These are phyloP conservation scores for Pseudopodoces humilis DNA, from an alignment of 2,113 vertebrate species.

Conservation along the genomic window DNA sequence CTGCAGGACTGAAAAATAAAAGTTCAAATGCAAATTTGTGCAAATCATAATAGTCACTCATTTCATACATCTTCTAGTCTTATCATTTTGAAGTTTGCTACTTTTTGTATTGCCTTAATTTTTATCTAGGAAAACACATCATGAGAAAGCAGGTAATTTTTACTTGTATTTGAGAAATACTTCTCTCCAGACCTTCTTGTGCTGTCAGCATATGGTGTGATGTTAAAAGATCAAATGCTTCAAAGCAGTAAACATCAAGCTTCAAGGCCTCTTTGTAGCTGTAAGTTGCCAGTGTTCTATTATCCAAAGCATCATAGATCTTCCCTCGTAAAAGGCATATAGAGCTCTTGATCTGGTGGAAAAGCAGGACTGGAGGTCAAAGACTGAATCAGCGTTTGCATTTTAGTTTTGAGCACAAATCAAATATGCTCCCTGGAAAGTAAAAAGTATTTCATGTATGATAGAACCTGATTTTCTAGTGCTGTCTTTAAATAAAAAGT, in stretches of 20 bases:
- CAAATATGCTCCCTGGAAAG: constrained; percentile 6
- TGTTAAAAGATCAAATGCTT: constrained; percentile 98
- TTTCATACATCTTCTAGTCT: background rate
- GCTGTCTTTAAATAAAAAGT: background rate
- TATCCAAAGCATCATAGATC: constrained; percentile 98
- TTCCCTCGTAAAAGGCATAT: constrained; percentile 97
- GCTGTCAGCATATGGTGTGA: constrained; percentile 98
- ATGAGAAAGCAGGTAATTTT: background rate
- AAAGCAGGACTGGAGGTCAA: constrained; percentile 61
- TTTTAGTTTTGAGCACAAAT: constrained; percentile 44
- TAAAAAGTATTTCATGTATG: constrained; percentile 10
- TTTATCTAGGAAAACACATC: background rate
- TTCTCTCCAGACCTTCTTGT: constrained; percentile 87
- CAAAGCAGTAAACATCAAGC: constrained; percentile 98
- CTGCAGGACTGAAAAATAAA: background rate
- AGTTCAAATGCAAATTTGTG: background rate
- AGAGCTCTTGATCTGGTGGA: constrained; percentile 91
- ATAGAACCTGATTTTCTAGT: background rate
- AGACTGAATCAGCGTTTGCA: constrained; percentile 38
- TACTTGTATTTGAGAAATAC: background rate
- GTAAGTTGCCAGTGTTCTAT: constrained; percentile 91
- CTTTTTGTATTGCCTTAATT: background rate
- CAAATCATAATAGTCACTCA: background rate
- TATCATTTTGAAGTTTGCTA: background rate
- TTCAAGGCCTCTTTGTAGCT: constrained; percentile 99